phyloP scores from a whole-genome alignment of 2,113 vertebrate species.

The Neolamprologus sp. region DNA sequence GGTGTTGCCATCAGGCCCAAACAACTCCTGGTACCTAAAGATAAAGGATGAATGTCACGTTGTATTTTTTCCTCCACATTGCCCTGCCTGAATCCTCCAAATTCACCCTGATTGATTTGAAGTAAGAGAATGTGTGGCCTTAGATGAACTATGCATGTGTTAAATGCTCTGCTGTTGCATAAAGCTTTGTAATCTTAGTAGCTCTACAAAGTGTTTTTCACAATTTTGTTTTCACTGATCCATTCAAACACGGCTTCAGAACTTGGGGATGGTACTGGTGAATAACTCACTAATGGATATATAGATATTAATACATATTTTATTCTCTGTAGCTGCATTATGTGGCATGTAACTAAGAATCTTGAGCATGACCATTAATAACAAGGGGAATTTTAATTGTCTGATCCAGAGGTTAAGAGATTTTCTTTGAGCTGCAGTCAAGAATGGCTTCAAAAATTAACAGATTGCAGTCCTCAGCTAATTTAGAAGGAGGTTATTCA shows the following conservation, averaged over 20 bases:
- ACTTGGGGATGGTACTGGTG: neutral
- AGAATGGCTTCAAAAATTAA: slow-evolving; percentile 3
- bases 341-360: neutral
- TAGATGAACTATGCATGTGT: neutral
- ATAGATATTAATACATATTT: neutral
- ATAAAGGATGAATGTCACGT: neutral
- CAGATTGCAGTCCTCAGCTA: neutral
- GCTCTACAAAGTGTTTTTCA: neutral
- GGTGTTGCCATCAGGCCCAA: slow-evolving; percentile 81
- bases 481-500: slow-evolving; percentile 11
- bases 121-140: neutral
- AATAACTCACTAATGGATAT: neutral
- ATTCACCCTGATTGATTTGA: neutral
- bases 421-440: neutral
- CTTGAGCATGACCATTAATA: neutral
- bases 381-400: neutral
- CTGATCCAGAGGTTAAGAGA: neutral
- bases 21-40: slow-evolving; percentile 71
- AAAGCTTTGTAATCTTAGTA: neutral
- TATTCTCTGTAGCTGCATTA: neutral
- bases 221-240: neutral
- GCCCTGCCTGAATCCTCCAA: neutral
- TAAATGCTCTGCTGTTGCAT: neutral
- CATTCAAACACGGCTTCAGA: neutral
- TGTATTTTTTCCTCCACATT: neutral